Percentiles rank a stretch among this genome's conserved stretches.
Evolutionary conservation across 1,140 invertebrate species (phyloP).

Genomic region (Drosophila hydei): DNA sequence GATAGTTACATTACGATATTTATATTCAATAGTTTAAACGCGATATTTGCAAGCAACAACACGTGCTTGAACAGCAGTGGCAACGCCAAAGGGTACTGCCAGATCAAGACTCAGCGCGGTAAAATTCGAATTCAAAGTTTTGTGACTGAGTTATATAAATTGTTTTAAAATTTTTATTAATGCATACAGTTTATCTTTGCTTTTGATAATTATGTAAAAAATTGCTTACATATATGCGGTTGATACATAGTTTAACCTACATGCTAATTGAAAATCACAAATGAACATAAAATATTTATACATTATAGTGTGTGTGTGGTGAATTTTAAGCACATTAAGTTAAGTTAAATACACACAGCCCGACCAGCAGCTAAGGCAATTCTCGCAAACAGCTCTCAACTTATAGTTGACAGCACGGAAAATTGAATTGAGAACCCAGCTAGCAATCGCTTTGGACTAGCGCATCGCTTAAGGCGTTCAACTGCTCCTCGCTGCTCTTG

Average conservation of each 20-base stretch:
- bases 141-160: conserved; percentile 2
- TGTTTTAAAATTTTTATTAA: conserved; percentile 64
- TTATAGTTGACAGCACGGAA: conserved; percentile 74
- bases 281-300: conserved; percentile 82
- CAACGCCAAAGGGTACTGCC: conserved; percentile 8
- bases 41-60: conserved; percentile 18
- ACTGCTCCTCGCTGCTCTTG: conserved; percentile 93
- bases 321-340: conserved; percentile 66
- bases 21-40: not conserved
- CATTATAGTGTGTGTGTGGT: conserved; percentile 70
- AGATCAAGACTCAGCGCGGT: not conserved
- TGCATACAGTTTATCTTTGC: conserved; percentile 74
- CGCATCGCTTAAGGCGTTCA: conserved; percentile 90
- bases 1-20: not conserved
- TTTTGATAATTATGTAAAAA: conserved; percentile 75
- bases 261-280: conserved; percentile 79
- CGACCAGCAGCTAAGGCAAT: conserved; percentile 44
- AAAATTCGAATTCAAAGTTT: not conserved
- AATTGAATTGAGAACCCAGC: conserved; percentile 1
- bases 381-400: conserved; percentile 79
- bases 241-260: conserved; percentile 77
- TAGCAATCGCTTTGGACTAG: conserved; percentile 85
- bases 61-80: not conserved
- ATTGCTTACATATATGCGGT: conserved; percentile 68
- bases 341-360: conserved; percentile 72